These are phyloP conservation scores for Agriopis aurantiaria DNA, from an alignment of 2,888 invertebrate genomes.

Conservation along the genomic window DNA sequence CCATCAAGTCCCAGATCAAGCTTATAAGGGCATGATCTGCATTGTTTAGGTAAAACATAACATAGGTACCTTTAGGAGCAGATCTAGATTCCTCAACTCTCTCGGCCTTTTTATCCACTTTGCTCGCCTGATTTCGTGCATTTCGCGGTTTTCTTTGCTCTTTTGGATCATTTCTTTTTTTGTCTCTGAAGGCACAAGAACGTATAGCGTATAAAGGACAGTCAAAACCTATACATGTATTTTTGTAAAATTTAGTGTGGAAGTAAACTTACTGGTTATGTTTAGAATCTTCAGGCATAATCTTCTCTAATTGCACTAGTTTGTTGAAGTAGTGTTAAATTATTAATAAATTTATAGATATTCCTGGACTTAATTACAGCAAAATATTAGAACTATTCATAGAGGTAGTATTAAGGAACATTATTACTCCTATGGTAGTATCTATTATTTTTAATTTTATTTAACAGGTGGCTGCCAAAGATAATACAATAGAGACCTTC, in stretches of 20 bases:
- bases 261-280: constrained; percentile 63
- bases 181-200: constrained; percentile 59
- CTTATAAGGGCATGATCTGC: too few species aligned
- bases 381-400: too few species aligned
- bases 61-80: constrained; percentile 49
- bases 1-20: too few species aligned
- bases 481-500: too few species aligned
- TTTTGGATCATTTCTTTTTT: constrained; percentile 70
- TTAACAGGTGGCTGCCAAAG: too few species aligned
- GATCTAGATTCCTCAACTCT: constrained; percentile 53
- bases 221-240: too few species aligned
- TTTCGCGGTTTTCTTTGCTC: constrained; percentile 71
- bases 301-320: constrained; percentile 26
- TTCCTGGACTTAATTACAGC: not conserved
- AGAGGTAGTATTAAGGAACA: too few species aligned
- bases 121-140: constrained; percentile 36
- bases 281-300: constrained; percentile 70
- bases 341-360: not conserved
- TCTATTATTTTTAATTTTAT: too few species aligned
- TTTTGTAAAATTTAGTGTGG: not conserved
- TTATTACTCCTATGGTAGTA: too few species aligned
- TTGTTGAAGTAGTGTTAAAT: not conserved
- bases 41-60: not conserved
- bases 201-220: too few species aligned
- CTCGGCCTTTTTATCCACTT: constrained; percentile 54